These are phyloP conservation scores for Okamejei kenojei DNA, from an alignment of 2,797 vertebrate genomes.

Conservation along the genomic window DNA sequence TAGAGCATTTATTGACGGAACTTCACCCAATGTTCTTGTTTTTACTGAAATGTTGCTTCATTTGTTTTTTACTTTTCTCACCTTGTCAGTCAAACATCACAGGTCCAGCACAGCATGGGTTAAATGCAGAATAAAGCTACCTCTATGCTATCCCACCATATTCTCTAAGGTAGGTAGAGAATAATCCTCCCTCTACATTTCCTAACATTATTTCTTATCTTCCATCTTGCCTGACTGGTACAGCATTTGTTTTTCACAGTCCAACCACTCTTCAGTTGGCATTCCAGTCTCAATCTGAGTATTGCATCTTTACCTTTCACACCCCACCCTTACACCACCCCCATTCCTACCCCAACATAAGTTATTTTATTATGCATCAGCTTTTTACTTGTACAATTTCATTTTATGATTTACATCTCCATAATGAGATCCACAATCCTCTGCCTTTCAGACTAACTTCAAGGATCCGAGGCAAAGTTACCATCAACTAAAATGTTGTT, in stretches of 20 bases:
- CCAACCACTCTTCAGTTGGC: neutral
- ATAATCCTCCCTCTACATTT: neutral
- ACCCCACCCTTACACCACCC: no score
- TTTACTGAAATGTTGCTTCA: neutral
- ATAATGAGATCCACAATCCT: neutral
- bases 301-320: neutral
- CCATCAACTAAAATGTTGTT: neutral
- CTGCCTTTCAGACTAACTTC: neutral
- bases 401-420: neutral
- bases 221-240: neutral
- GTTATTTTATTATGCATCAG: neutral
- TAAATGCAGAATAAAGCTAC: neutral
- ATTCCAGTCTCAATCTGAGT: neutral
- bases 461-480: neutral
- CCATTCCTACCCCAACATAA: no score
- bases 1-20: neutral
- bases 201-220: neutral
- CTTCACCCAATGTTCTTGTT: neutral
- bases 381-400: neutral
- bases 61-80: neutral
- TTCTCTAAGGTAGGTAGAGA: neutral
- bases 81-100: neutral
- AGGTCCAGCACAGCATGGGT: neutral
- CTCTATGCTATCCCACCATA: neutral
- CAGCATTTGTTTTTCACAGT: neutral